Evolutionary conservation across 2,888 invertebrate genomes (phyloP).

Genomic region (Pegoplata infirma): DNA sequence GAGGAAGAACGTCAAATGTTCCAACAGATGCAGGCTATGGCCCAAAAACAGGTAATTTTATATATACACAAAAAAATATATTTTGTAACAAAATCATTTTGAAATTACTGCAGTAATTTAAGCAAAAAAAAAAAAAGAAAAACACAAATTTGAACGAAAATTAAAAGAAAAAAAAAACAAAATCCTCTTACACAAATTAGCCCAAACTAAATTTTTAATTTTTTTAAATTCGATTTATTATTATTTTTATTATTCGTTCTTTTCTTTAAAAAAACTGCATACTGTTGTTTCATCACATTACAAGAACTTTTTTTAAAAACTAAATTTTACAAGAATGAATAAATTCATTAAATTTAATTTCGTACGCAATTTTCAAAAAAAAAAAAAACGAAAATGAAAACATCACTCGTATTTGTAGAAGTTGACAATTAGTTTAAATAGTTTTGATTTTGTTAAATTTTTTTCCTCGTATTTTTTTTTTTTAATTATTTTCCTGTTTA

Average conservation of each 20-base stretch:
- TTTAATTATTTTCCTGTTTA: no score
- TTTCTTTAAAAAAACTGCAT: slow-evolving; percentile 34
- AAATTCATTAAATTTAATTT: slow-evolving; percentile 25
- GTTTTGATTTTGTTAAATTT: slow-evolving; percentile 53
- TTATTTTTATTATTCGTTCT: no score
- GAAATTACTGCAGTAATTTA: slow-evolving; percentile 38
- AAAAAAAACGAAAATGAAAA: slow-evolving; percentile 23
- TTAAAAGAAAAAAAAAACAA: slow-evolving; percentile 26
- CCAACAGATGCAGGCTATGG: slow-evolving; percentile 97
- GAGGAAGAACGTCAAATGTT: slow-evolving; percentile 97
- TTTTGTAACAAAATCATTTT: no score
- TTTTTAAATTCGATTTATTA: background rate
- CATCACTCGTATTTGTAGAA: slow-evolving; percentile 45
- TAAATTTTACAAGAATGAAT: slow-evolving; percentile 27
- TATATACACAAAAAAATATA: background rate
- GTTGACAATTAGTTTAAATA: slow-evolving; percentile 60
- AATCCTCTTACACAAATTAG: slow-evolving; percentile 46
- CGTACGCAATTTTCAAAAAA: slow-evolving; percentile 30
- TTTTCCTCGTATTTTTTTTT: slow-evolving; percentile 2
- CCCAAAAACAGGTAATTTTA: slow-evolving; percentile 92
- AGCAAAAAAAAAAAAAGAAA: background rate
- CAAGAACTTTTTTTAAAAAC: slow-evolving; percentile 3
- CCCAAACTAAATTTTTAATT: background rate
- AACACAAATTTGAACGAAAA: slow-evolving; percentile 9
- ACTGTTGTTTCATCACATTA: slow-evolving; percentile 38